Evolutionary conservation across 2,888 invertebrate species (phyloP).

Genomic region (Acanthosoma haemorrhoidale): DNA sequence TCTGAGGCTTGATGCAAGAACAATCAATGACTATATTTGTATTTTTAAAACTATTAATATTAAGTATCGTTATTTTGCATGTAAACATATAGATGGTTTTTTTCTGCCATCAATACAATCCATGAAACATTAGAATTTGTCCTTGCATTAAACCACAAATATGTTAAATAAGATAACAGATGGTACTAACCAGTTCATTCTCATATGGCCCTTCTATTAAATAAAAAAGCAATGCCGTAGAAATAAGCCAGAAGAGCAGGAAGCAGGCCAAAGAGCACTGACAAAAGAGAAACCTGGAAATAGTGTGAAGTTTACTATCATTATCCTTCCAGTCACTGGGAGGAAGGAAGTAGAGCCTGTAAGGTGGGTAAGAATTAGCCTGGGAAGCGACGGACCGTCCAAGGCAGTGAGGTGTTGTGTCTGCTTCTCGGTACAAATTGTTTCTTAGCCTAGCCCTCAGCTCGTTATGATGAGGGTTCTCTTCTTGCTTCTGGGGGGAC

Average conservation of each 20-base stretch:
- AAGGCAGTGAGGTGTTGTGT: neutral
- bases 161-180: neutral
- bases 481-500: conserved; percentile 8
- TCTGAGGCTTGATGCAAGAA: no score
- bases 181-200: conserved; percentile 47
- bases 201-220: conserved; percentile 52
- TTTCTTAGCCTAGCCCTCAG: neutral
- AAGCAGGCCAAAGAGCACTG: conserved; percentile 57
- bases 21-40: no score
- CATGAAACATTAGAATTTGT: no score
- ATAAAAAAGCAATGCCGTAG: conserved; percentile 60
- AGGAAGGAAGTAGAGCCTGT: conserved; percentile 57
- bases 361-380: conserved; percentile 48
- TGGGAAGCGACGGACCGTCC: conserved; percentile 47
- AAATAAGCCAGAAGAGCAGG: conserved; percentile 57
- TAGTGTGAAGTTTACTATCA: conserved; percentile 47
- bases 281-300: conserved; percentile 53
- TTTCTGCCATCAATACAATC: no score
- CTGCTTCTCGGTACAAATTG: neutral
- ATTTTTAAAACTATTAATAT: neutral
- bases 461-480: neutral
- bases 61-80: neutral
- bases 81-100: neutral
- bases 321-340: conserved; percentile 44
- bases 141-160: no score